A percentile compares a stretch with the other conserved stretches of the same genome.
Conservation (phyloP, 2,797 vertebrate species). For the Odontamblyopus rebecca region DNA sequence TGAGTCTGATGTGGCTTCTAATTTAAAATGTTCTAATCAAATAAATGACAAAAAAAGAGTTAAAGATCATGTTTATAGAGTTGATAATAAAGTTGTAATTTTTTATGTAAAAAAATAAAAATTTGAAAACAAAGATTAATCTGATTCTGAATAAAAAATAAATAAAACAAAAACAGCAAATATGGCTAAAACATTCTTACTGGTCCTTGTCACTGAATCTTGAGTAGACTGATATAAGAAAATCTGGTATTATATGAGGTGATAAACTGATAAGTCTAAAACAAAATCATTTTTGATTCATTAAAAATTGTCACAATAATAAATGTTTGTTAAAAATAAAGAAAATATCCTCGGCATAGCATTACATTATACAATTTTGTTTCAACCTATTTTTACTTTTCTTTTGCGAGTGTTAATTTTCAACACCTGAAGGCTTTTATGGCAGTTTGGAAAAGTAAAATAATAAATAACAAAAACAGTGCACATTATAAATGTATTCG, state of each 20-base stretch:
- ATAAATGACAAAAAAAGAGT: too few species aligned
- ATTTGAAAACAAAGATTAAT: not conserved
- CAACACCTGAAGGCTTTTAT: too few species aligned
- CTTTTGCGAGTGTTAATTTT: too few species aligned
- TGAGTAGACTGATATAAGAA: not conserved
- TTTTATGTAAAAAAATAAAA: not conserved
- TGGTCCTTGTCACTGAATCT: not conserved
- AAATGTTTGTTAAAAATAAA: not conserved
- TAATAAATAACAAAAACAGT: too few species aligned
- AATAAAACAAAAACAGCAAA: not conserved
- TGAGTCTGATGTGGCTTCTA: not conserved
- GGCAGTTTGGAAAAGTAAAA: too few species aligned
- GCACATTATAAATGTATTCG: too few species aligned
- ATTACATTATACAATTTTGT: not conserved
- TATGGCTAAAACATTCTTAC: not conserved
- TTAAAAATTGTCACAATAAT: not conserved
- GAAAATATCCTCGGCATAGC: not conserved
- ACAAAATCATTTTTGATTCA: not conserved
- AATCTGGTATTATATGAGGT: not conserved
- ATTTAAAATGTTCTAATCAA: not conserved
- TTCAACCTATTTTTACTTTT: not conserved
- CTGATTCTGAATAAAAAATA: not conserved
- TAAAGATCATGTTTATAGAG: too few species aligned
- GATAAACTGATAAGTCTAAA: not conserved
- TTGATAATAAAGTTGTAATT: not conserved